These are phyloP conservation scores for Polylopha cassiicola DNA, from an alignment of 2,888 invertebrate genomes.

Conservation along the genomic window DNA sequence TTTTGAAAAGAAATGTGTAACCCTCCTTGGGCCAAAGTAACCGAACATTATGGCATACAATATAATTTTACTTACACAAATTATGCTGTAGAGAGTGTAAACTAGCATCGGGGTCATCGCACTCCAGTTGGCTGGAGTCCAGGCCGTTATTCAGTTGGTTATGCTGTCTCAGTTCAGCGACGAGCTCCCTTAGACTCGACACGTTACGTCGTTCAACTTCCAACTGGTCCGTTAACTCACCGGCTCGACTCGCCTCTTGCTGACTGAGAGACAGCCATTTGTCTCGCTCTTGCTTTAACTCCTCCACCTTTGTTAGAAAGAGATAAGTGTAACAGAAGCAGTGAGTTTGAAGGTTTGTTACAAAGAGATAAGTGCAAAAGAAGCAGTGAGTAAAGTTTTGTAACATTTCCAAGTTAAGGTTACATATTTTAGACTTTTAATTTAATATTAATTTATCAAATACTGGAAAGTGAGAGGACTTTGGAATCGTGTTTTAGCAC, in stretches of 20 bases:
- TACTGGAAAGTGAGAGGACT: no score
- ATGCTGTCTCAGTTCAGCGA: conserved; percentile 54
- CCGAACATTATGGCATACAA: background rate
- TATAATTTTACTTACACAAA: conserved; percentile 44
- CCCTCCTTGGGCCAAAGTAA: background rate
- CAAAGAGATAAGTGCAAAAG: no score
- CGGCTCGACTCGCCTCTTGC: conserved; percentile 42
- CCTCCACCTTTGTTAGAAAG: conserved; percentile 57
- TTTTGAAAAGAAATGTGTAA: no score
- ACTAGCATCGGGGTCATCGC: conserved; percentile 61
- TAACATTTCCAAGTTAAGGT: no score
- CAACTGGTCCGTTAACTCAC: conserved; percentile 47
- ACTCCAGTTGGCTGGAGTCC: conserved; percentile 58
- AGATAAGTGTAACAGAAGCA: background rate
- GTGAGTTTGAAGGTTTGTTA: no score
- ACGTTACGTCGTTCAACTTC: conserved; percentile 45
- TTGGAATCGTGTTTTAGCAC: no score
- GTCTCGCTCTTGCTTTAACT: conserved; percentile 59
- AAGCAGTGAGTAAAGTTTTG: no score
- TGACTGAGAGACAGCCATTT: conserved; percentile 51
- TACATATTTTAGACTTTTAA: no score
- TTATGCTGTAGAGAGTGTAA: conserved; percentile 50
- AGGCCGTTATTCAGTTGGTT: conserved; percentile 49
- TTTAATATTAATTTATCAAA: no score
- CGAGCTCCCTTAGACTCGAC: conserved; percentile 47